phyloP scores from a whole-genome alignment of 2,888 invertebrate genomes.

The Xylota segnis region DNA sequence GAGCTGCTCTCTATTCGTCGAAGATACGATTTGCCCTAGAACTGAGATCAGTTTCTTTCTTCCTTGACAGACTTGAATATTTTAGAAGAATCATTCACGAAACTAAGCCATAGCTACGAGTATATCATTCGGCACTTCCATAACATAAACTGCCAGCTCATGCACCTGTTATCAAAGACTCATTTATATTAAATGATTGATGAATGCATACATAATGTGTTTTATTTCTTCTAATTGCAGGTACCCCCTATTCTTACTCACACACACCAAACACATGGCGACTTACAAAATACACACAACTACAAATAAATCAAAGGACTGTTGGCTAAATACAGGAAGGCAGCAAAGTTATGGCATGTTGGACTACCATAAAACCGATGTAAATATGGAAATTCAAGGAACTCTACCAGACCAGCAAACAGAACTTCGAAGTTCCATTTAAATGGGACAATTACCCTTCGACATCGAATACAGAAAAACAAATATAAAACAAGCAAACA shows the following conservation, averaged over 20 bases:
- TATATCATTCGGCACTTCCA: too few species aligned
- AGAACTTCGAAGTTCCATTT: constrained; percentile 13
- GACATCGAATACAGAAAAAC: constrained; percentile 11
- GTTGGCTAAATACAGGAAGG: constrained; percentile 4
- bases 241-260: background rate
- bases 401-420: background rate
- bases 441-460: constrained; percentile 8
- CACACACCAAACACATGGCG: constrained; percentile 23
- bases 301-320: constrained; percentile 12
- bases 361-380: constrained; percentile 30
- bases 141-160: too few species aligned
- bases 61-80: too few species aligned
- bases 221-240: constrained; percentile 6
- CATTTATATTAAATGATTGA: background rate
- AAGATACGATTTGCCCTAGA: too few species aligned
- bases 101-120: too few species aligned
- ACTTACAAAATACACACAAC: background rate
- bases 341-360: constrained; percentile 39
- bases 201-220: background rate
- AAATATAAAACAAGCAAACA: constrained; percentile 1
- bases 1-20: too few species aligned
- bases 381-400: constrained; percentile 31
- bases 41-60: too few species aligned
- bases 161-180: too few species aligned
- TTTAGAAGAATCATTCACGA: background rate